Evolutionary conservation across 1,140 invertebrate species (phyloP).

Genomic region (Euura lappo): DNA sequence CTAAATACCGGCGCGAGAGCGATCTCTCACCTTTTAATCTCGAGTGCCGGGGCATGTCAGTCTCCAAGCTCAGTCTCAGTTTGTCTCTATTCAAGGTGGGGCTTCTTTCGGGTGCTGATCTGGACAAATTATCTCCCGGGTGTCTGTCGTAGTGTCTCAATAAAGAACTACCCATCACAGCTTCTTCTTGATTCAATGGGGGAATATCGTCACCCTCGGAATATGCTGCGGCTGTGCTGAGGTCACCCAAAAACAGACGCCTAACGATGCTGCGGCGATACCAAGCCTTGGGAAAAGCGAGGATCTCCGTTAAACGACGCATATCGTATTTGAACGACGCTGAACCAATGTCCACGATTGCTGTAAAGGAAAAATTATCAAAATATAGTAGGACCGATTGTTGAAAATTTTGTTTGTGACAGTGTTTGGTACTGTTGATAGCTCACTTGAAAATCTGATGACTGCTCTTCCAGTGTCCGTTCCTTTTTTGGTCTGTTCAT

Average conservation of each 20-base stretch:
- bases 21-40: constrained; percentile 57
- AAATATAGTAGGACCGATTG: constrained; percentile 17
- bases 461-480: constrained; percentile 67
- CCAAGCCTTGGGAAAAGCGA: constrained; percentile 98
- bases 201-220: constrained; percentile 58
- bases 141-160: constrained; percentile 52
- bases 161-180: constrained; percentile 51
- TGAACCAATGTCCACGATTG: constrained; percentile 95
- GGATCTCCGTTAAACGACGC: constrained; percentile 94
- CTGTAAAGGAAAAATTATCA: constrained; percentile 58
- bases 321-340: constrained; percentile 99
- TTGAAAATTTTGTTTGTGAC: constrained; percentile 16
- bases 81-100: constrained; percentile 61
- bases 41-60: constrained; percentile 53
- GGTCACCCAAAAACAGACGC: constrained; percentile 91
- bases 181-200: constrained; percentile 51
- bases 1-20: constrained; percentile 27
- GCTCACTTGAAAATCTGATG: constrained; percentile 89
- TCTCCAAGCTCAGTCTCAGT: constrained; percentile 62
- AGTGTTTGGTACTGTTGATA: constrained; percentile 6
- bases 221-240: constrained; percentile 65
- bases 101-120: constrained; percentile 55
- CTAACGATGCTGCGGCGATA: constrained; percentile 92
- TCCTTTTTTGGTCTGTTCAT: constrained; percentile 55
- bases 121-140: constrained; percentile 45